Conservation (phyloP, 2,888 invertebrate genomes). For the Steromphala cineraria region DNA sequence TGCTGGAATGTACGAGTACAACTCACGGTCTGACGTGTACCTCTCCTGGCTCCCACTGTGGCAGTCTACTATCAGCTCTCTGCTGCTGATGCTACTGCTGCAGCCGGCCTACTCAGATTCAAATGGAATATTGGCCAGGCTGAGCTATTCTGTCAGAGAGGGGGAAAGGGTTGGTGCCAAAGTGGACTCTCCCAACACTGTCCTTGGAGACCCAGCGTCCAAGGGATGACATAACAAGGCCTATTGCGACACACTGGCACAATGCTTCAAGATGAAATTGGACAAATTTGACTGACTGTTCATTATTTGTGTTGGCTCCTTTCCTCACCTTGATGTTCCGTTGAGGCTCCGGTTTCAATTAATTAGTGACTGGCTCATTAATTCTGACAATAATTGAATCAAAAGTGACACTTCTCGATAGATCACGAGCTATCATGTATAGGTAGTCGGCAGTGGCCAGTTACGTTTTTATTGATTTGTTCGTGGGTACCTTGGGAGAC, state of each 20-base stretch:
- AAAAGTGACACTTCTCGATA: neutral
- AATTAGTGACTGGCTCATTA: neutral
- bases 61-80: neutral
- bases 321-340: neutral
- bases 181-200: neutral
- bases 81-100: neutral
- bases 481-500: neutral
- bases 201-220: neutral
- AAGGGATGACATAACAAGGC: slow-evolving; percentile 10
- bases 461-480: slow-evolving; percentile 15
- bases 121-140: slow-evolving; percentile 18
- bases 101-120: neutral
- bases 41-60: too few relatives aligned
- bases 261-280: neutral
- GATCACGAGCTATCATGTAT: neutral
- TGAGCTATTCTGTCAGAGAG: neutral
- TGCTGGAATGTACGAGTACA: too few relatives aligned
- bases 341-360: neutral
- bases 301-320: too few relatives aligned
- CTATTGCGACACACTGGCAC: neutral
- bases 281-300: too few relatives aligned
- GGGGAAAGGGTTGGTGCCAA: neutral
- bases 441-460: too few relatives aligned
- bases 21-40: too few relatives aligned
- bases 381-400: neutral